These are phyloP conservation scores for Molanna angustata DNA, from an alignment of 2,888 invertebrate genomes.

Conservation along the genomic window DNA sequence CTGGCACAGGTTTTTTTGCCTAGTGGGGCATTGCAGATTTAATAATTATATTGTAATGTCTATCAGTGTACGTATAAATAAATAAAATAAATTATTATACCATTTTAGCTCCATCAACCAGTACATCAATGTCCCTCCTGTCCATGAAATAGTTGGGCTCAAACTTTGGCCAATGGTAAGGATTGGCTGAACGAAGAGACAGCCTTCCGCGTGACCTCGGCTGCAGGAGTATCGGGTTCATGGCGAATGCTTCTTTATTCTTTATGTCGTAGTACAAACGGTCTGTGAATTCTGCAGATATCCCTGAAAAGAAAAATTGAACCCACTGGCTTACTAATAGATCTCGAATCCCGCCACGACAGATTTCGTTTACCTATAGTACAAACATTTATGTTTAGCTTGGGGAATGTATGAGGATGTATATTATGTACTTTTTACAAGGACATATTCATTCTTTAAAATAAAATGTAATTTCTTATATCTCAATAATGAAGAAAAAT, in stretches of 20 bases:
- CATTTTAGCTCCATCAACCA: conserved; percentile 72
- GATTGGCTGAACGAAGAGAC: conserved; percentile 66
- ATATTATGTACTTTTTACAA: too few species aligned
- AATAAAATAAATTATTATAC: conserved; percentile 42
- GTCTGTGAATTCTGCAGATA: conserved; percentile 47
- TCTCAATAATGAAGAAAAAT: too few species aligned
- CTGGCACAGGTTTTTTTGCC: too few species aligned
- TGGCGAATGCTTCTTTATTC: conserved; percentile 59
- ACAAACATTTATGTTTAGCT: too few species aligned
- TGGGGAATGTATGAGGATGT: too few species aligned
- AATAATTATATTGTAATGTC: too few species aligned
- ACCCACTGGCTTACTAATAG: not conserved
- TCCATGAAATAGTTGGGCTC: conserved; percentile 79
- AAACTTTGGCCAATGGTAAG: conserved; percentile 72
- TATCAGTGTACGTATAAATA: too few species aligned
- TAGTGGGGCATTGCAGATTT: too few species aligned
- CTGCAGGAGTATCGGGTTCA: conserved; percentile 71
- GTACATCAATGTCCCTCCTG: conserved; percentile 66
- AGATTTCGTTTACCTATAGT: too few species aligned
- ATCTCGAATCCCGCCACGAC: too few species aligned
- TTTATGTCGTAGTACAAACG: conserved; percentile 54
- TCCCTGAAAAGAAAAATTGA: conserved; percentile 7
- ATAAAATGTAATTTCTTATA: too few species aligned
- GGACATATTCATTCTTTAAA: too few species aligned
- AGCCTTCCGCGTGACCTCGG: conserved; percentile 74